Evolutionary conservation across 2,113 vertebrate species (phyloP).

Genomic region (Monarcha castaneiventris): DNA sequence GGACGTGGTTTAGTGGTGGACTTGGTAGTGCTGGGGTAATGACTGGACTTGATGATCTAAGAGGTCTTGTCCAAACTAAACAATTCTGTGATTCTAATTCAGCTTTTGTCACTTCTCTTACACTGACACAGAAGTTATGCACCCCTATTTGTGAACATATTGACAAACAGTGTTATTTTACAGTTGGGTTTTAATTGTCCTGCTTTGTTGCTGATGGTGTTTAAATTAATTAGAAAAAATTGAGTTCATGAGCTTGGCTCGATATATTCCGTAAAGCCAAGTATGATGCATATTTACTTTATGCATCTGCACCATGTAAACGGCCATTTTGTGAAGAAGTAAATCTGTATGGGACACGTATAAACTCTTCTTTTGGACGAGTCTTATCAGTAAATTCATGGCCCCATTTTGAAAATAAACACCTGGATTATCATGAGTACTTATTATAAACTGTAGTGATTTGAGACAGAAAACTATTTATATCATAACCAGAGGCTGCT

Average conservation of each 20-base stretch:
- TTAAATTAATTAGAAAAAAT: neutral
- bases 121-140: neutral
- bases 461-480: neutral
- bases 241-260: neutral
- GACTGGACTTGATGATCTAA: neutral
- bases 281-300: neutral
- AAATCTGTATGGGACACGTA: neutral
- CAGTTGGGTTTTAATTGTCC: neutral
- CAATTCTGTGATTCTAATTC: accelerated
- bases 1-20: no score
- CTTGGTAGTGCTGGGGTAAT: neutral
- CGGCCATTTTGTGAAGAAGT: neutral
- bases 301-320: neutral
- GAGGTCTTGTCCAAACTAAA: neutral
- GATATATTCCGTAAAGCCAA: neutral
- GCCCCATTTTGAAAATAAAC: conserved; percentile 1
- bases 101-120: neutral
- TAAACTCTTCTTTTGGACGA: neutral
- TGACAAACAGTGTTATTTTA: neutral
- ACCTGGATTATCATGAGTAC: neutral
- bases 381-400: neutral
- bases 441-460: neutral
- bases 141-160: neutral
- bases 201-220: neutral
- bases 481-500: neutral